Percentiles rank a stretch among this genome's conserved stretches.
Conservation (phyloP, 1,140 invertebrate species). For the Paraescarpia echinospica region DNA sequence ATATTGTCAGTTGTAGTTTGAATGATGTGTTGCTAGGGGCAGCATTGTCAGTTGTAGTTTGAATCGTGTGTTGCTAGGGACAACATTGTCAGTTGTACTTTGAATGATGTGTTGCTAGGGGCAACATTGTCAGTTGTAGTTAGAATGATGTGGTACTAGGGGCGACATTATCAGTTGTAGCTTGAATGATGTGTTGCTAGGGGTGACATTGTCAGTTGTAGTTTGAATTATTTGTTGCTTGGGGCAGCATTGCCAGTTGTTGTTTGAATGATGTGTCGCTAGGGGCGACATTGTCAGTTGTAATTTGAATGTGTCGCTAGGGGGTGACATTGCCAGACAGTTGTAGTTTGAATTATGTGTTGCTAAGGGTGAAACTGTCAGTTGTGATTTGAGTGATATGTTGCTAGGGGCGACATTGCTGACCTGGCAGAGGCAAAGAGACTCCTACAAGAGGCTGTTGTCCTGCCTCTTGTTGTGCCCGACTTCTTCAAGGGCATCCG, state of each 20-base stretch:
- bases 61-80: not conserved
- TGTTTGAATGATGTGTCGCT: not conserved
- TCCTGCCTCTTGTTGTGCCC: slow-evolving; percentile 96
- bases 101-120: slow-evolving; percentile 28
- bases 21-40: slow-evolving; percentile 60
- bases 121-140: not conserved
- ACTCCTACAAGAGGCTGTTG: slow-evolving; percentile 94
- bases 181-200: not conserved
- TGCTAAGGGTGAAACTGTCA: slow-evolving; percentile 28
- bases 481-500: slow-evolving; percentile 98
- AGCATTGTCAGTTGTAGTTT: slow-evolving; percentile 72
- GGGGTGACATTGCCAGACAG: not conserved
- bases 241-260: slow-evolving; percentile 82
- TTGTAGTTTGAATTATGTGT: slow-evolving; percentile 10
- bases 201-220: not conserved
- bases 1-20: not conserved
- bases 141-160: not conserved
- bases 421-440: slow-evolving; percentile 93
- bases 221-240: slow-evolving; percentile 30
- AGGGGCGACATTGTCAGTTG: slow-evolving; percentile 26
- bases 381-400: not conserved
- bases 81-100: not conserved
- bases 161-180: not conserved
- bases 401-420: slow-evolving; percentile 84
- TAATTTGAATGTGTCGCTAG: not conserved